Conservation (phyloP, 2,888 invertebrate genomes). For the Leptothorax acervorum region DNA sequence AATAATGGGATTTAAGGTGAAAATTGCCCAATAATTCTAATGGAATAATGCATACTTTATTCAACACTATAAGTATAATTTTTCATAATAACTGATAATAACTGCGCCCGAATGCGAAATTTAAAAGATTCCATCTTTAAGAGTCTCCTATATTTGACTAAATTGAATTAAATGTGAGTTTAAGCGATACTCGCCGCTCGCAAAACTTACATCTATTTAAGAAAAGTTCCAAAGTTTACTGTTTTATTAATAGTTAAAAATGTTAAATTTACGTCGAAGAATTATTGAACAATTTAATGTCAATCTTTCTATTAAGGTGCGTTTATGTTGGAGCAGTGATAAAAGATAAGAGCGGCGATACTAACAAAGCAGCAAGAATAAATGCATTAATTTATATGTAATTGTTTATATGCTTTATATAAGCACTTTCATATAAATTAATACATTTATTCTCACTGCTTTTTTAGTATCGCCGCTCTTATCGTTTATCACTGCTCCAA, state of each 20-base stretch:
- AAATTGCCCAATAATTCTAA: conserved; percentile 24
- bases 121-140: neutral
- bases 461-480: too few relatives aligned
- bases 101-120: neutral
- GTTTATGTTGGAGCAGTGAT: too few relatives aligned
- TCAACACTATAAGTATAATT: neutral
- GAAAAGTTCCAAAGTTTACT: conserved; percentile 13
- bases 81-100: neutral
- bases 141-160: conserved; percentile 1
- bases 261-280: conserved; percentile 6
- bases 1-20: conserved; percentile 31
- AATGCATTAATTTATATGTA: too few relatives aligned
- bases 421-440: too few relatives aligned
- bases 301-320: neutral
- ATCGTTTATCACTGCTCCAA: too few relatives aligned
- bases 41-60: neutral
- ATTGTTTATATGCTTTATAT: too few relatives aligned
- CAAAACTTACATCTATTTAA: conserved; percentile 20
- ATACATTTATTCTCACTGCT: too few relatives aligned
- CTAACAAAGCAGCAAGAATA: too few relatives aligned
- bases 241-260: conserved; percentile 36
- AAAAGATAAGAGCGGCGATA: too few relatives aligned
- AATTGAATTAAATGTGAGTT: conserved; percentile 40
- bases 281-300: conserved; percentile 27
- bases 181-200: conserved; percentile 1